Base-by-base conservation (phyloP, 2,888 invertebrate species). In the Boloria selene region DNA sequence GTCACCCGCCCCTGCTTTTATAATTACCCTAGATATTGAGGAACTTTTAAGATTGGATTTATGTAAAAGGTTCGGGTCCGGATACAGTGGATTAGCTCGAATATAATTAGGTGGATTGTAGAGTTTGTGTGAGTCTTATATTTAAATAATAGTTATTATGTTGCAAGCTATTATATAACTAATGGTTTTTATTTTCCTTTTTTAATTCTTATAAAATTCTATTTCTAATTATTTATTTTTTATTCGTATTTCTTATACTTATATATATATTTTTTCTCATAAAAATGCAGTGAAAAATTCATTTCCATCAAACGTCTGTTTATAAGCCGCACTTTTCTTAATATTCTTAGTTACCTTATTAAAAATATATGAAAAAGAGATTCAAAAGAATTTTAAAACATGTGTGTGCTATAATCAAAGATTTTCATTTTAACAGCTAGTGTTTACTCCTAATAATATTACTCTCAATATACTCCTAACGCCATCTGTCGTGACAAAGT, bases 1-100 rank as follows among this genome's bases (percentile, higher is more conserved):
- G 90, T 91, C 91, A 90, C 86, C 88, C 86, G 83, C 85, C 82
- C 87, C 86, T 83, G 81, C 86, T 87, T 89, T 87, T 88, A 89
- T 90, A 91, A 89, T 91, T 91, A 86, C 87, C 83, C 84, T 74
- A 79, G 85, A 89, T 89, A 90, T 88, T 85, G 86, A 76, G 83
- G 83, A 89, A 88, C 86, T 89, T 90, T 90, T 86, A 85, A 84
- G 82, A 84, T 82, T 74, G 80, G 80, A 86, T 89, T 89, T 88
- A 88, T 86, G 76, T 76, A 72, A 75, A 77, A 77, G 79, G 79
- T 82, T 87, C 86, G 77, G 75, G 76, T 77, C 77, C 72, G 77
- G 74, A 76, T 79, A 75, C 70, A 74, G 73, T 74, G 83, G 83
- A 85, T 88, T 85, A 74, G 74, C 77, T 78, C 74, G 76, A 78